Evolutionary conservation across 2,113 vertebrate genomes (phyloP), one percentile per base, ranked within the genome.

Genomic region (Nyctibius bracteatus): DNA sequence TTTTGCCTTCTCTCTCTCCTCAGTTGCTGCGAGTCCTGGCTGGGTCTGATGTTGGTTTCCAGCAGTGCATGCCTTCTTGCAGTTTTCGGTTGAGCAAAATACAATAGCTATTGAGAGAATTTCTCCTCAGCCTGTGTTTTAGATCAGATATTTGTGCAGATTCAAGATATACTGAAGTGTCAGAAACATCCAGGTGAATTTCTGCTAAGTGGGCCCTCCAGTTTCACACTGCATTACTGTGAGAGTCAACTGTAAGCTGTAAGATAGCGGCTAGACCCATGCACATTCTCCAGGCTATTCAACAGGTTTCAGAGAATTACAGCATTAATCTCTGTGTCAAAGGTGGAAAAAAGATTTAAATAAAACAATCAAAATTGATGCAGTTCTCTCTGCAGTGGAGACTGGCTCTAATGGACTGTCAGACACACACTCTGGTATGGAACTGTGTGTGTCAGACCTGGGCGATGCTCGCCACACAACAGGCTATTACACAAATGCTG

Each of bases 281-380:
- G 24, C 17, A 37, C 23, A 25, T 94, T 62, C 79, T 41, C 75
- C 37, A 93, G 72, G 80, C 72, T 41, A 35, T 55, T 66, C 51
- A 46, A 54, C 55, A 43, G 47, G 65, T 88, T 94, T 95, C 63
- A 84, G 67, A 91, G 57, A 91, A 93, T 90, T 91, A 82, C 65
- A 67, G 5, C 67, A 85, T 94, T 92, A 83, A 35, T 83, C 55
- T 78, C 55, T 25, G 11, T 97, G 88, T 86, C 70, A 92, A 93
- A 90, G 57, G 46, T 83, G 90, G 25, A 2, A 22, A 81, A 27
- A 41, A 92, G 95, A 61, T 12, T 62, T 90, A 82, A 97, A 81
- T 80, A 85, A 95, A 95, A n/a, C 59, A 62, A 82, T 90, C 82
- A 86, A 91, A 95, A 94, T 61, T 86, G 79, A 94, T 83, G 84